Conservation (phyloP, 2,797 vertebrate genomes). For the Enoplosus armatus region DNA sequence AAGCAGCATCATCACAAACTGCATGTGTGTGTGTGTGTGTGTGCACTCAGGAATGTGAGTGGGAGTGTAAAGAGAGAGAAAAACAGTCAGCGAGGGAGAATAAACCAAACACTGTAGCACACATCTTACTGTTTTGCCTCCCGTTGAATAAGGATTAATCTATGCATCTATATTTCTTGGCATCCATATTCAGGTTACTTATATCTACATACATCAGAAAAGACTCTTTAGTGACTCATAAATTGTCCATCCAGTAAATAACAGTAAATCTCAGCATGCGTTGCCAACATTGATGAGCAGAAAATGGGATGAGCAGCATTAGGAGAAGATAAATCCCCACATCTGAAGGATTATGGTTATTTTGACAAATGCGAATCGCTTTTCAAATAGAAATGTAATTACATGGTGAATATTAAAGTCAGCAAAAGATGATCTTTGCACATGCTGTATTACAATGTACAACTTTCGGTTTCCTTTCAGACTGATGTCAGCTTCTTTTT, state of each 20-base stretch:
- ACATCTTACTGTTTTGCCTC: conserved; percentile 23
- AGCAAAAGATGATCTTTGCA: conserved; percentile 68
- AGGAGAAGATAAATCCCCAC: conserved; percentile 82
- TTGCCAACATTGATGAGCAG: conserved; percentile 80
- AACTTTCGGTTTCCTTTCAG: conserved; percentile 49
- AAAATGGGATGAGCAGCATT: conserved; percentile 85
- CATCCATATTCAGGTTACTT: conserved; percentile 57
- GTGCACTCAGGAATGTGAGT: conserved; percentile 41
- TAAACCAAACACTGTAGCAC: conserved; percentile 44
- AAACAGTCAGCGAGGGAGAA: conserved; percentile 55
- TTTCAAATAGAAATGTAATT: conserved; percentile 84
- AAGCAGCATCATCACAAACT: conserved; percentile 37
- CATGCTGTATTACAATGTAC: conserved; percentile 39
- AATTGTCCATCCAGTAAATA: conserved; percentile 77
- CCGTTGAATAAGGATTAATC: conserved; percentile 38
- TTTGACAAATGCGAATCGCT: conserved; percentile 80
- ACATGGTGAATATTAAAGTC: conserved; percentile 80
- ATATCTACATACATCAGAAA: conserved; percentile 68
- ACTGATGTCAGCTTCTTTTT: conserved; percentile 24
- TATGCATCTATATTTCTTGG: conserved; percentile 43
- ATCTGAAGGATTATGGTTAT: conserved; percentile 84
- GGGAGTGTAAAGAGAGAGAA: conserved; percentile 55
- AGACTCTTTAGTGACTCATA: conserved; percentile 64
- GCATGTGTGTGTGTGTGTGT: conserved; percentile 4
- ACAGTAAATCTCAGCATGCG: conserved; percentile 73